phyloP scores from a whole-genome alignment of 2,113 vertebrate species.

The Aptenodytes patagonicus region DNA sequence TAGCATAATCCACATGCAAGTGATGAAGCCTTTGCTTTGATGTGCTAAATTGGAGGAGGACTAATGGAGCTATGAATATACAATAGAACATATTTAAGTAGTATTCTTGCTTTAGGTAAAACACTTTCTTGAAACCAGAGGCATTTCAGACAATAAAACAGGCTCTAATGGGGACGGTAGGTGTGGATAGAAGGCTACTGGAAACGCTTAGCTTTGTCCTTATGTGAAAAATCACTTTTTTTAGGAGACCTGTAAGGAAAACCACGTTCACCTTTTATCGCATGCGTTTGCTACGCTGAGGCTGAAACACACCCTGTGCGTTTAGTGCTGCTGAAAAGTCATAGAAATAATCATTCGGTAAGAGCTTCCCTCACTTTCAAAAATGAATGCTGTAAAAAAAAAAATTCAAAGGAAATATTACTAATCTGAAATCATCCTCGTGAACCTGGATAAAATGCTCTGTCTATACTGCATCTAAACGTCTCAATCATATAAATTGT shows the following conservation, averaged over 20 bases:
- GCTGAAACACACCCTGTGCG: not conserved
- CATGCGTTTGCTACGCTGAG: not conserved
- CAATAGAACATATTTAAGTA: conserved; percentile 90
- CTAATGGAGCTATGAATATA: conserved; percentile 93
- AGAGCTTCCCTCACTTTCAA: conserved; percentile 32
- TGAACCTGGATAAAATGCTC: conserved; percentile 60
- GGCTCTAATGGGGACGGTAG: conserved; percentile 59
- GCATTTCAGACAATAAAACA: conserved; percentile 79
- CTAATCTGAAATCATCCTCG: conserved; percentile 45
- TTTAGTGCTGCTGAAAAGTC: conserved; percentile 43
- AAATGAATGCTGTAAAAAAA: conserved; percentile 40
- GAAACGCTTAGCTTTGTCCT: conserved; percentile 66
- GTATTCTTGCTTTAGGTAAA: conserved; percentile 86
- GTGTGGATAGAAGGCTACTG: conserved; percentile 54
- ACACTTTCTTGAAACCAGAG: conserved; percentile 80
- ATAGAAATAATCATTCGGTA: conserved; percentile 4
- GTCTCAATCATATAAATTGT: conserved; percentile 73
- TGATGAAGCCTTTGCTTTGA: conserved; percentile 86
- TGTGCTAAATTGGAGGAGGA: conserved; percentile 86
- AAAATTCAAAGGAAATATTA: conserved; percentile 51
- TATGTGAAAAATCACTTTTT: conserved; percentile 35
- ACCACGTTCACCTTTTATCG: conserved; percentile 24
- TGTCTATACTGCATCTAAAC: conserved; percentile 65
- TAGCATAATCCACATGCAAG: conserved; percentile 88
- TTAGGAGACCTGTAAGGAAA: not conserved